A percentile compares a stretch with the other conserved stretches of the same genome.
These are phyloP conservation scores for Thalassarche chlororhynchos DNA, from an alignment of 2,113 vertebrate species.

Conservation along the genomic window DNA sequence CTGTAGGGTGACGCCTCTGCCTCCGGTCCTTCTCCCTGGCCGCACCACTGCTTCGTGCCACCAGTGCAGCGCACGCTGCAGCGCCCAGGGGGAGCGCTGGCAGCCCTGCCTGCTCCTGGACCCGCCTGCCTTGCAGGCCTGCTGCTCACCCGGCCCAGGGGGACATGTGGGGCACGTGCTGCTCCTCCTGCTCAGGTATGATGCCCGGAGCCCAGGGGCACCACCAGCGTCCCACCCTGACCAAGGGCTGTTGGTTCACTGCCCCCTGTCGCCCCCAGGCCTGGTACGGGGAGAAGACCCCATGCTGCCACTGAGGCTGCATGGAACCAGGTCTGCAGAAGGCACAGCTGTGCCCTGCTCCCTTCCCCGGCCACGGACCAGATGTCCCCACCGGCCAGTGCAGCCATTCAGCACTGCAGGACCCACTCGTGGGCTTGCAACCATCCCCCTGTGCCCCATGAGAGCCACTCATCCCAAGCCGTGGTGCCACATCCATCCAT, in stretches of 20 bases:
- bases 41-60: not conserved
- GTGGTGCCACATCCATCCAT: not conserved
- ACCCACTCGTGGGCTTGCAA: accelerated
- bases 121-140: not conserved
- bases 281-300: not conserved
- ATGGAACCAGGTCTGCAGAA: not conserved
- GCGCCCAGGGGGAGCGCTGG: accelerated
- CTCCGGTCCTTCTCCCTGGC: not conserved
- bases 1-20: not conserved
- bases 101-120: not conserved
- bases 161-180: accelerated
- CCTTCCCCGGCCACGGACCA: not conserved
- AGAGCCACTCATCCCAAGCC: not conserved
- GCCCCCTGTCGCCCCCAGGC: accelerated
- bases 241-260: not conserved
- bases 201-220: not conserved
- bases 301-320: accelerated
- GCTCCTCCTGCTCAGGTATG: not conserved
- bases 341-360: not conserved
- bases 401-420: not conserved
- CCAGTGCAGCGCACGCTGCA: accelerated
- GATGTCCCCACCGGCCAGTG: accelerated
- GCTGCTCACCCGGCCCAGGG: not conserved
- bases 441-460: accelerated
- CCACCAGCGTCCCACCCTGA: not conserved